Percentiles rank a stretch among this genome's conserved stretches.
phyloP scores from a whole-genome alignment of 2,113 vertebrate species.

The Malurus alboscapulatus region DNA sequence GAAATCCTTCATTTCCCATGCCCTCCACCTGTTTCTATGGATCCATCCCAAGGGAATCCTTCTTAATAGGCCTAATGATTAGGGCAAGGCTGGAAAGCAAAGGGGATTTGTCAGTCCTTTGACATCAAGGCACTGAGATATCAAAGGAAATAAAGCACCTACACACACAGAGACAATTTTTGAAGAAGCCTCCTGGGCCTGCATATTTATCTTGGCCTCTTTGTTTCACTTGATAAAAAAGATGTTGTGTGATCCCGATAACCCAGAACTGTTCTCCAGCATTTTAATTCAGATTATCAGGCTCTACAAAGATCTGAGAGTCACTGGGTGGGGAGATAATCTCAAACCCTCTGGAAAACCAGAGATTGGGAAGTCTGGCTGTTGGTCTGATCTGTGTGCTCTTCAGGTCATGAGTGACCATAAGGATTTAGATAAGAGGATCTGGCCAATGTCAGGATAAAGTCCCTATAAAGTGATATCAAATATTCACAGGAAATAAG shows the following conservation, averaged over 20 bases:
- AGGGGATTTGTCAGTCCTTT: not conserved
- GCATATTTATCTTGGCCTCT: not conserved
- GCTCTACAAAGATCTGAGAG: not conserved
- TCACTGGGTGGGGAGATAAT: not conserved
- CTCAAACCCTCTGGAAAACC: not conserved
- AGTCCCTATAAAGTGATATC: not conserved
- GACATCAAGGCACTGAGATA: not conserved
- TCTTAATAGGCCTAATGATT: not conserved
- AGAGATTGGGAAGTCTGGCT: not conserved
- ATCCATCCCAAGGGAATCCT: not conserved
- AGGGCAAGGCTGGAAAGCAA: not conserved
- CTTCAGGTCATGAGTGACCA: not conserved
- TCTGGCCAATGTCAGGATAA: not conserved
- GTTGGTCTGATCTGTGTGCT: not conserved
- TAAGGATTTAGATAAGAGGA: not conserved
- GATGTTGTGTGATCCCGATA: not conserved
- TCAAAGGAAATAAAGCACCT: not conserved
- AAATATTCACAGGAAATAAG: not conserved
- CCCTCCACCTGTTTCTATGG: not conserved
- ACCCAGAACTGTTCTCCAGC: not conserved
- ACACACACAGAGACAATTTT: not conserved
- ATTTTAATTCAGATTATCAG: not conserved
- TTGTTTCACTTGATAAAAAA: not conserved
- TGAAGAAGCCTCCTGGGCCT: not conserved
- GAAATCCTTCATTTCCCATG: not conserved